Evolutionary conservation across 2,888 invertebrate species (phyloP).

Genomic region (Crocallis elinguaria): DNA sequence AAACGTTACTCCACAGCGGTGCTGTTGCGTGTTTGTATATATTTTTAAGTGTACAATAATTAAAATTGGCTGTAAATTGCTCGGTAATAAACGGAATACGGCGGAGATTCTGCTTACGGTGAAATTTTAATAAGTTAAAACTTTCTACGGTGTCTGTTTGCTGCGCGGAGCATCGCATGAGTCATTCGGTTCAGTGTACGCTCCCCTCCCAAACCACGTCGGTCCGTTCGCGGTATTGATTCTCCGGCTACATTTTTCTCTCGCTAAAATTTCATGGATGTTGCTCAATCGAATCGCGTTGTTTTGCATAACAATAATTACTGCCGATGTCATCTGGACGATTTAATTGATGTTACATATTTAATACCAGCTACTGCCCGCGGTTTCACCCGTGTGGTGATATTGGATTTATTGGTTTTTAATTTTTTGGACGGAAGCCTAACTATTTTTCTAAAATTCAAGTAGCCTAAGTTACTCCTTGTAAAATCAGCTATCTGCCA

Average conservation of each 20-base stretch:
- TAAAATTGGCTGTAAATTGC: conserved; percentile 46
- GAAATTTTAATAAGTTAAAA: conserved; percentile 79
- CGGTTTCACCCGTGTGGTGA: too few relatives aligned
- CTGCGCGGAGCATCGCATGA: conserved; percentile 50
- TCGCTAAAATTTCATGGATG: conserved; percentile 37
- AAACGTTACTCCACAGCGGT: conserved; percentile 9
- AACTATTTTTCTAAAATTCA: too few relatives aligned
- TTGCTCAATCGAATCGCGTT: conserved; percentile 44
- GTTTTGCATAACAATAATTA: conserved; percentile 41
- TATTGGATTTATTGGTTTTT: too few relatives aligned
- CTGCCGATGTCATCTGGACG: conserved; percentile 9
- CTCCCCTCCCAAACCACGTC: conserved; percentile 53
- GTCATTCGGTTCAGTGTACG: conserved; percentile 65
- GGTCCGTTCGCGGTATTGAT: conserved; percentile 48
- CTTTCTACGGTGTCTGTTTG: conserved; percentile 68
- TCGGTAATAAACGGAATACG: conserved; percentile 44
- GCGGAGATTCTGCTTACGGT: conserved; percentile 72
- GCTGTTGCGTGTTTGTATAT: conserved; percentile 1
- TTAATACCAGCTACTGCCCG: too few relatives aligned
- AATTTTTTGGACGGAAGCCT: too few relatives aligned
- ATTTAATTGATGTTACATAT: too few relatives aligned
- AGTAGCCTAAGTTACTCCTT: too few relatives aligned
- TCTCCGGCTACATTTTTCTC: conserved; percentile 38
- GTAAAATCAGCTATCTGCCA: too few relatives aligned
- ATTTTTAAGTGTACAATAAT: neutral